Evolutionary conservation across 1,140 invertebrate species (phyloP), one percentile per base, ranked within the genome.

Genomic region (Cydia splendana): DNA sequence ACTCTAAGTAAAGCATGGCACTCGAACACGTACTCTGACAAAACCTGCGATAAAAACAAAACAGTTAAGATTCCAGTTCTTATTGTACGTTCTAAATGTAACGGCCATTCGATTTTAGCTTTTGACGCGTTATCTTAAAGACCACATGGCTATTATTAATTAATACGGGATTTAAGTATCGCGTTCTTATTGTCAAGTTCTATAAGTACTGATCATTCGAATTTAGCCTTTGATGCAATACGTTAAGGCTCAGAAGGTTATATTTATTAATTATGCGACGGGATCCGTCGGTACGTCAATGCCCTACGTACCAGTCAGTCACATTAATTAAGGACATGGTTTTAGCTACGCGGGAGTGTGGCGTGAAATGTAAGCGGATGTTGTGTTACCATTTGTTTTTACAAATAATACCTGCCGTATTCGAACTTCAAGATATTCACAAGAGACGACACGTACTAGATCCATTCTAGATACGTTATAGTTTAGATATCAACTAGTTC

Each of bases 291-390:
- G 77, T 75, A 79, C 76, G 74, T 80, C 78, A 78, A 28, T 62
- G 69, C 76, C 74, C 73, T 71, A n/a, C n/a, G n/a, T n/a, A 65
- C 62, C 51, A 77, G 77, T 80, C 76, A 51, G 73, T 81, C 75
- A 76, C 80, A 75, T 84, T 79, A 85, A 85, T 86, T 86, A 86
- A 82, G 84, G 79, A 82, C 81, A 77, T 75, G 67, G 67, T 18
- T 38, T 42, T 5, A 38, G 34, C 15, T 42, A 30, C 34, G 67
- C 34, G 38, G 65, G 34, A 38, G 38, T 18, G 67, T 34, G 67
- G 67, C 2, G 15, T 30, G n/a, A 42, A 12, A 5, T 18, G 34
- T 20, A 71, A 71, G 67, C 67, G 24, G 15, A 13, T n/a, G 13
- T 67, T 20, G 0, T 6, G 4, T 51, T 15, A 15, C 51, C 1